Evolutionary conservation across 2,888 invertebrate species (phyloP).

Genomic region (Thelaira solivaga): DNA sequence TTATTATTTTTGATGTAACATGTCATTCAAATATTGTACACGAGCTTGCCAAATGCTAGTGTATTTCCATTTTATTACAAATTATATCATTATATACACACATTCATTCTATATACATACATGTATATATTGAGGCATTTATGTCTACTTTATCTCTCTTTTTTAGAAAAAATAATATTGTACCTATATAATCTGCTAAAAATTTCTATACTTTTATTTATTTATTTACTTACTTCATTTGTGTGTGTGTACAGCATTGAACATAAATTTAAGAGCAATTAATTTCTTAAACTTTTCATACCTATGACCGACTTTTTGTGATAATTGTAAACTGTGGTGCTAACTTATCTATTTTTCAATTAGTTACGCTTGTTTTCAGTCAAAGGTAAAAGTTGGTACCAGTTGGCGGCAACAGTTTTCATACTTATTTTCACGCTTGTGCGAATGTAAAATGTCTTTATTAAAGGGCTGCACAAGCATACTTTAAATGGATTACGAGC

Average conservation of each 20-base stretch:
- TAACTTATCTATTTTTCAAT: no score
- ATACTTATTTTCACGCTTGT: no score
- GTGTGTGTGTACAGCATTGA: neutral
- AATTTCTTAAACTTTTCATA: neutral
- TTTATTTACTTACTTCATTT: slow-evolving; percentile 1
- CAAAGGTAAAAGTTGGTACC: no score
- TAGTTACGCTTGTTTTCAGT: no score
- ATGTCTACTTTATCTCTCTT: neutral
- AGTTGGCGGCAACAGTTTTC: no score
- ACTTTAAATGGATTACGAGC: no score
- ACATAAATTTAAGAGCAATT: neutral
- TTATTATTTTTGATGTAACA: neutral
- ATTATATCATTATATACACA: slow-evolving; percentile 26
- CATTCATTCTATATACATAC: no score
- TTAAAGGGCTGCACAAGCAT: no score
- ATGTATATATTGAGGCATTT: no score
- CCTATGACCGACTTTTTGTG: no score
- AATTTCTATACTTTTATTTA: slow-evolving; percentile 14
- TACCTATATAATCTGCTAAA: slow-evolving; percentile 4
- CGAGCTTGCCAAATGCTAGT: neutral
- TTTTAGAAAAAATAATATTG: neutral
- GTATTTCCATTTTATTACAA: slow-evolving; percentile 13
- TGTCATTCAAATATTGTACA: neutral
- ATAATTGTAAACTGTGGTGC: no score
- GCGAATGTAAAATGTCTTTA: no score